Base-by-base conservation (phyloP, 2,888 invertebrate species). In the Ectemnius cavifrons region DNA sequence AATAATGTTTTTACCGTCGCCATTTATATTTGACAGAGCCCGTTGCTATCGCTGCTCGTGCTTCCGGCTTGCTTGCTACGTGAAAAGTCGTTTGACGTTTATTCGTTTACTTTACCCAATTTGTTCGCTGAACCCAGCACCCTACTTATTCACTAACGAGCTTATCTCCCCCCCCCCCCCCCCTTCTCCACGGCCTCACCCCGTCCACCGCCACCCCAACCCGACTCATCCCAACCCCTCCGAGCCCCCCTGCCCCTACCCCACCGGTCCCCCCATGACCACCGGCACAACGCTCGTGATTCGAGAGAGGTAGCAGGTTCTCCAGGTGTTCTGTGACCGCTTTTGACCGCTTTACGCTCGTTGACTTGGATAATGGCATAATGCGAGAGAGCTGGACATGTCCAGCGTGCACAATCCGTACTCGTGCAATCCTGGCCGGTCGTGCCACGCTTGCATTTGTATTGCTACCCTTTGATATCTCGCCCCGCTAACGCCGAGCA, bases 281-380 rank as follows among this genome's bases (percentile, higher is more conserved):
- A 37, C 11, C 37, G 11, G 37, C 8, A 37, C 37, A 37, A 6
- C 37, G 37, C 37, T 37, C 37, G 37, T 37, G 69, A 80, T 82
- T 80, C 76, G 80, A 78, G 73, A 58, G 70, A 58, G 70, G 47
- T 60, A 11, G 37, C 37, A 77, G 72, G 56, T 74, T 72, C 79
- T 81, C 70, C 77, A 78, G 79, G 77, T 81, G 73, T 76, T 76
- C 69, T 69, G 70, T 58, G 69, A 59, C 70, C 71, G 79, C 81
- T 85, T 85, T 84, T 83, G 81, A 86, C 79, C 84, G 82, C 82
- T 85, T 86, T 83, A 83, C 81, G 81, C 84, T 83, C 80, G 83
- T 85, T 87, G 81, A 83, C 79, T 86, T 73, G 82, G 81, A 84
- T 86, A 86, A 87, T 85, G 83, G 83, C 80, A 84, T 87, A 87